Percentiles rank a stretch among this genome's conserved stretches.
Conservation (phyloP, 2,888 invertebrate genomes). For the Callimorpha dominula region DNA sequence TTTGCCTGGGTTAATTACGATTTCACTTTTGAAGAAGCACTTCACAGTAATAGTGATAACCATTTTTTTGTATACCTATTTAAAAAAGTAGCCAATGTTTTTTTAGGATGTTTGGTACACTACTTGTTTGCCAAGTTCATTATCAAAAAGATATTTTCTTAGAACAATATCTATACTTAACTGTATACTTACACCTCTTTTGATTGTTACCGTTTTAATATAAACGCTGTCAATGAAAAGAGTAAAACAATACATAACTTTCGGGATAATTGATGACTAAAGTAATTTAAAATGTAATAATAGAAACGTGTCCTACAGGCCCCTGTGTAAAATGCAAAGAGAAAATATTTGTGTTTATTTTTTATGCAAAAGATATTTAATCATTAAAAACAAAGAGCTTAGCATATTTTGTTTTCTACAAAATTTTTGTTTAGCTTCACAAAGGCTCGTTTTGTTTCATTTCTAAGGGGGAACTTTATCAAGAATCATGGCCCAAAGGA, state of each 20-base stretch:
- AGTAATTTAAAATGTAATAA: background rate
- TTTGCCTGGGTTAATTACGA: too few species aligned
- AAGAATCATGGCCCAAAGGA: background rate
- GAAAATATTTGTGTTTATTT: background rate
- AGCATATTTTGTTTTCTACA: background rate
- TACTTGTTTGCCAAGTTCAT: too few species aligned
- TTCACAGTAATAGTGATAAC: too few species aligned
- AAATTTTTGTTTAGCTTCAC: background rate
- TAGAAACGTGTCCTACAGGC: background rate
- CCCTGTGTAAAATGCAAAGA: background rate
- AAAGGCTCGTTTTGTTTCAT: background rate
- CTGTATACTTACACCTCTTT: too few species aligned
- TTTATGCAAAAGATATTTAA: background rate
- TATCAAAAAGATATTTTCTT: too few species aligned
- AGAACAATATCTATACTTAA: too few species aligned
- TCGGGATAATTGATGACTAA: background rate
- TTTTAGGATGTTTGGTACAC: too few species aligned
- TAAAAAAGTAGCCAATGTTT: too few species aligned
- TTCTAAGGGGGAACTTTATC: background rate
- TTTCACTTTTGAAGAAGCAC: too few species aligned
- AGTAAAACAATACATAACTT: background rate
- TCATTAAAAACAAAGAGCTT: background rate
- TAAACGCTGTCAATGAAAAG: background rate
- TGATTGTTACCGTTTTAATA: background rate
- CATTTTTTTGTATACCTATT: too few species aligned